Base-by-base conservation (phyloP, 37 sponge, comb jelly and placozoan genomes). In the Chondrosia reniformis region DNA sequence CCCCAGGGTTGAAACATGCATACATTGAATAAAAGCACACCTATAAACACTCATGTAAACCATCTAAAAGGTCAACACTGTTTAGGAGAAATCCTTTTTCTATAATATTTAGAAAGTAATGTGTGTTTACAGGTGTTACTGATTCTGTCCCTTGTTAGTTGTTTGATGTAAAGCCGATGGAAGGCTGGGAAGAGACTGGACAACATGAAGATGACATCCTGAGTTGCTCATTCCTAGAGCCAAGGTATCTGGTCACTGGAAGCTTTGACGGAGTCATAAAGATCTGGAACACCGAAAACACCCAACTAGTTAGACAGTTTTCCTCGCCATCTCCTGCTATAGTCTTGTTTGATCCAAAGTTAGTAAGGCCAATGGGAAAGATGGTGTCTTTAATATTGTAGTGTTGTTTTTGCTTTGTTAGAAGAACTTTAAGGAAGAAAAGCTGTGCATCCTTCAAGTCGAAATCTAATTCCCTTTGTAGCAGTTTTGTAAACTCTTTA, bases 241-340 rank as follows among this genome's bases (percentile, higher is more conserved):
- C 97, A 6, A 63, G 81, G 33, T 93, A 88, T 75, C 84, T 98
- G 30, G 99, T 94, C 21, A 98, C 99, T 15, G 96, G 96, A 0
- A 95, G 97, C 55, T 98, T 93, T 79, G 96, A 98, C 82, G 99
- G 99, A 2, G 87, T 87, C 63, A 90, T 92, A 24, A 73, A 80
- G 31, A 77, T 95, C 38, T 98, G 99, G 99, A 90, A 92, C 62
- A 81, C 83, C 28, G 94, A 98, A 76, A 90, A 76, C 25, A 91
- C 93, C 77, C 87, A 86, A 45, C 67, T 83, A 19, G 27, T 95
- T 44, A 25, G 78, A 4, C 78, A 84, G 74, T 91, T 88, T 75
- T 49, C 80, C 25, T 58, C 81, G 27, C 61, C 32, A 17, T 63
- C 76, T n/a, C 45, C 41, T 24, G 42, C 28, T 56, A 75, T 63